Base-by-base conservation (phyloP, 2,888 invertebrate genomes). In the Sepioteuthis lessoniana region DNA sequence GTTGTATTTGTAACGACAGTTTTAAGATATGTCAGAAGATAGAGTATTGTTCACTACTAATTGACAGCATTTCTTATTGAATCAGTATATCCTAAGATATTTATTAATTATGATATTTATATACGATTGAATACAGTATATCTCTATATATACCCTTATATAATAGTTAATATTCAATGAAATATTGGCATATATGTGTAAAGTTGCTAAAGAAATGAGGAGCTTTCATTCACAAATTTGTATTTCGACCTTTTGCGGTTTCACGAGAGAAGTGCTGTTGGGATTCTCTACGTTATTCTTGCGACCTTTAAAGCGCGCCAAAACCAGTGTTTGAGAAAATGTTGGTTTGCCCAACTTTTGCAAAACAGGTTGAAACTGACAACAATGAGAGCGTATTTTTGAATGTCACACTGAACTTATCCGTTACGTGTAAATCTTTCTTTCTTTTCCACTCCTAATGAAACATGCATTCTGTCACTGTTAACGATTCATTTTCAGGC, bases 381-480 rank as follows among this genome's bases (percentile, higher is more conserved):
- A 76, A 76, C 76, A 76, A 31, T 31, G 19, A 76, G 8, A 19
- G 16, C n/a, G 19, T 31, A 8, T 76, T 76, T 76, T 8, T 76
- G 31, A 76, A 76, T 76, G 76, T 76, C 76, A 76, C 13, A 31
- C 31, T 76, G n/a, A 8, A 13, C 31, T 31, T 31, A 76, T 76
- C n/a, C 31, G 1, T 76, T 8, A n/a, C n/a, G 10, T 76, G 7
- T 76, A 13, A n/a, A 31, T n/a, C 76, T 8, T 21, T 25, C 28
- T 76, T 76, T 76, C 31, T 76, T 76, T n/a, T n/a, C 76, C 76
- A 76, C 76, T 76, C 76, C 76, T 76, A 76, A 76, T 31, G n/a
- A 76, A 31, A 31, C 76, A 76, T 76, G 76, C 31, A n/a, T 76
- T n/a, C 13, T 76, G 31, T 31, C 76, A 31, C n/a, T 7, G n/a